phyloP scores from a whole-genome alignment of 53 echinoderm and acorn worm genomes.

The Pentamera pediparva region DNA sequence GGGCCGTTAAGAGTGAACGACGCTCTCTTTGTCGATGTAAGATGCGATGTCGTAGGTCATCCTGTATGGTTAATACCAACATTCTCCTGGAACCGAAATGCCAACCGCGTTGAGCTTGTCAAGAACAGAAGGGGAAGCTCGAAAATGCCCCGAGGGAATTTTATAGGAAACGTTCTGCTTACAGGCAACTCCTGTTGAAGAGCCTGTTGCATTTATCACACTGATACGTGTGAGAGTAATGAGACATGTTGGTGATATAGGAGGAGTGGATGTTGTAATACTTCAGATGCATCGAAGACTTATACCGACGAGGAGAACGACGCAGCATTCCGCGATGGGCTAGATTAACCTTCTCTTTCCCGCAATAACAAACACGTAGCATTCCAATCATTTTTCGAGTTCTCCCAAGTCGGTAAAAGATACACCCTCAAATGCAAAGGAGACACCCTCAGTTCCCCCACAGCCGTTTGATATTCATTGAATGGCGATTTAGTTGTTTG shows the following conservation, averaged over 20 bases:
- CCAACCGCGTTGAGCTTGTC: not conserved
- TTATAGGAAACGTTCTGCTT: not conserved
- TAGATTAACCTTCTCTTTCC: not conserved
- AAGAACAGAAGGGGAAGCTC: not conserved
- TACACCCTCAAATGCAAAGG: not conserved
- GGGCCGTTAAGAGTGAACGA: not conserved
- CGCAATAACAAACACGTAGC: not conserved
- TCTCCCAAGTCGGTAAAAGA: slow-evolving; percentile 1
- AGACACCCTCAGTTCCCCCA: not conserved
- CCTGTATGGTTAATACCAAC: not conserved
- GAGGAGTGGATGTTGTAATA: slow-evolving; percentile 11
- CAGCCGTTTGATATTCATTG: not conserved
- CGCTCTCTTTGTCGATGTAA: not conserved
- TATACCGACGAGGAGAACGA: slow-evolving; percentile 2
- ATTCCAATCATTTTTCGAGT: not conserved
- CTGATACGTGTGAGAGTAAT: not conserved
- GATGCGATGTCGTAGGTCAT: slow-evolving; percentile 18
- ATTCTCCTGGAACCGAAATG: not conserved
- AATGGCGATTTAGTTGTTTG: not conserved
- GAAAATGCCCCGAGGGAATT: not conserved
- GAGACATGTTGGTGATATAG: not conserved
- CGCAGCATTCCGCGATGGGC: not conserved
- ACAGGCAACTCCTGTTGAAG: not conserved
- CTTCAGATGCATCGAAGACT: not conserved
- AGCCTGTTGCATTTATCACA: not conserved